Base-by-base conservation (phyloP, 2,888 invertebrate genomes). In the Aphidius colemani region DNA sequence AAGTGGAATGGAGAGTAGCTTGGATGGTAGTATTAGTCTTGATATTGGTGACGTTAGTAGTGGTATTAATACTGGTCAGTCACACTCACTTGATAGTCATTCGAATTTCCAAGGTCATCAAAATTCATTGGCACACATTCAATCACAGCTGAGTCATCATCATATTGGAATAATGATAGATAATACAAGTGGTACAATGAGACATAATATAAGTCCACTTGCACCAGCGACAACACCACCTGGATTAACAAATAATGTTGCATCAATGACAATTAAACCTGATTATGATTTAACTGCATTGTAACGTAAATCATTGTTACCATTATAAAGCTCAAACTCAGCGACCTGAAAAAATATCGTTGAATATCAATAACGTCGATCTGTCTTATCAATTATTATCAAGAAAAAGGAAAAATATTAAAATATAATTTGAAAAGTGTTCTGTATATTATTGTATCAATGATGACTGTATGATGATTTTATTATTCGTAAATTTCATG, bases 201-300 rank as follows among this genome's bases (percentile, higher is more conserved):
- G 69, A 40, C 81, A 82, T 49, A 82, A 71, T 65, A 79, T 82
- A 68, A 82, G 81, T 69, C 82, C 82, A 13, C 72, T 82, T 46
- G 79, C 79, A n/a, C 82, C 82, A 2, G 77, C 82, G 7, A 71
- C 71, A 7, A 81, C 78, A 72, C 80, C 81, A n/a, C 74, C 80
- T 7, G 78, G 78, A 53, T 63, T 69, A 30, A 64, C 67, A 7
- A 62, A 61, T 7, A 58, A 66, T 11, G 67, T 64, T 45, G 45
- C 67, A 71, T 86, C 87, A 71, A 85, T 88, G 68, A 85, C 89
- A 77, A 92, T 93, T 77, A 94, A 94, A 84, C 92, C 93, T 73
- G 94, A 94, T 84, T 94, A 94, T 81, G 94, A 92, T 82, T 88
- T 95, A 76, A 94, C 93, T 81, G 89, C 93, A 61, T 86, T 89